phyloP scores from a whole-genome alignment of 2,888 invertebrate species.

The Pilophorus perplexus region DNA sequence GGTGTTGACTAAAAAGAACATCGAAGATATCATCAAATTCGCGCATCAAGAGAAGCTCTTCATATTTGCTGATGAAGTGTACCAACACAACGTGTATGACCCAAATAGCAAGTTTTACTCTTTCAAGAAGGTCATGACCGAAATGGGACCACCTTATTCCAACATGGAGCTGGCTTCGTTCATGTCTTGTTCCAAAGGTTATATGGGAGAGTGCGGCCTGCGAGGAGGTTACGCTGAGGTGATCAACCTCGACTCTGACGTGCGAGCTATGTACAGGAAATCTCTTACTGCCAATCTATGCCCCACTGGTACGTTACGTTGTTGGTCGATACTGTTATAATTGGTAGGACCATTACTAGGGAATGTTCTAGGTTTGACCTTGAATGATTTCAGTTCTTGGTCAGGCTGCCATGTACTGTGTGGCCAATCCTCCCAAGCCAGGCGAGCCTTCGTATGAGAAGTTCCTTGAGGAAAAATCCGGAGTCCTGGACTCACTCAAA shows the following conservation, averaged over 20 bases:
- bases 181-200: slow-evolving; percentile 97
- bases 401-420: slow-evolving; percentile 80
- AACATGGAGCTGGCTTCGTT: slow-evolving; percentile 88
- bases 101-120: slow-evolving; percentile 83
- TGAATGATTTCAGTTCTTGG: no score
- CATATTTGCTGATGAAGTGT: slow-evolving; percentile 87
- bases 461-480: slow-evolving; percentile 70
- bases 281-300: slow-evolving; percentile 92
- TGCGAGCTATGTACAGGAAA: slow-evolving; percentile 81
- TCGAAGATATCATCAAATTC: slow-evolving; percentile 87
- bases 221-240: slow-evolving; percentile 95
- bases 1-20: slow-evolving; percentile 84
- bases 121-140: slow-evolving; percentile 88
- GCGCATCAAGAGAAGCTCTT: slow-evolving; percentile 81
- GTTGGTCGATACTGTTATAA: not conserved
- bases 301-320: slow-evolving; percentile 84
- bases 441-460: slow-evolving; percentile 85
- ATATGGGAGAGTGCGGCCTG: slow-evolving; percentile 91
- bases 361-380: no score
- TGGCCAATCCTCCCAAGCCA: slow-evolving; percentile 80
- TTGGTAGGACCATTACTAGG: no score
- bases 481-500: slow-evolving; percentile 71
- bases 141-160: slow-evolving; percentile 86
- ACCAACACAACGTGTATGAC: slow-evolving; percentile 95
- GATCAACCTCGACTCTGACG: slow-evolving; percentile 78